Percentiles rank a stretch among this genome's conserved stretches.
phyloP scores from a whole-genome alignment of 37 sponge, comb jelly and placozoan genomes.

The Dysidea cf. avara region DNA sequence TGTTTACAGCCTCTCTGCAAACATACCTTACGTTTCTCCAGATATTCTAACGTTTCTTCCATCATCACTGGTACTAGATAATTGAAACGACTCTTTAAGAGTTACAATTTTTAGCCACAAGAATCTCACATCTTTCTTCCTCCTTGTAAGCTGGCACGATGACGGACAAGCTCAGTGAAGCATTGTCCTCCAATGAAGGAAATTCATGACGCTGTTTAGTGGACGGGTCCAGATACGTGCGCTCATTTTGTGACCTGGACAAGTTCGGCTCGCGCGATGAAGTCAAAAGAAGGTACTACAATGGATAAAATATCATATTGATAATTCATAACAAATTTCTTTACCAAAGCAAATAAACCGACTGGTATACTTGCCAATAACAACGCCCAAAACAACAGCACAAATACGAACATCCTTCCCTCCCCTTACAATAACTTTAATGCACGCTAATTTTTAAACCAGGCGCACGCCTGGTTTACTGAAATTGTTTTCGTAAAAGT shows the following conservation, averaged over 20 bases:
- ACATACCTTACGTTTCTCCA: conserved; percentile 53
- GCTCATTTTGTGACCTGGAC: conserved; percentile 57
- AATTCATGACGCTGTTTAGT: conserved; percentile 46
- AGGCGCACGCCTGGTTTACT: too few species aligned
- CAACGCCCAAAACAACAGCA: not conserved
- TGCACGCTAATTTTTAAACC: too few species aligned
- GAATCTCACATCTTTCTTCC: conserved; percentile 70
- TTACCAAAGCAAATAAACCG: not conserved
- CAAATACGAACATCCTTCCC: not conserved
- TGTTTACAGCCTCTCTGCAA: not conserved
- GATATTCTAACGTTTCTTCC: conserved; percentile 78
- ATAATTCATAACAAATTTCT: not conserved
- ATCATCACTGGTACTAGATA: conserved; percentile 81
- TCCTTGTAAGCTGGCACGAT: conserved; percentile 97
- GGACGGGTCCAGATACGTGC: conserved; percentile 58
- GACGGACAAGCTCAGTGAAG: conserved; percentile 74
- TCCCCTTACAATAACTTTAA: not conserved
- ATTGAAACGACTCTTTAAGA: too few species aligned
- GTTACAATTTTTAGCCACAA: not conserved
- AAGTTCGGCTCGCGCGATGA: conserved; percentile 68
- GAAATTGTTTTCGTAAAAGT: too few species aligned
- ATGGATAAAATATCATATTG: not conserved
- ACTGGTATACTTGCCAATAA: not conserved
- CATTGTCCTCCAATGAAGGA: conserved; percentile 59
- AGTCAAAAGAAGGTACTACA: conserved; percentile 51